Evolutionary conservation across 2,888 invertebrate species (phyloP).

Genomic region (Sesia apiformis): DNA sequence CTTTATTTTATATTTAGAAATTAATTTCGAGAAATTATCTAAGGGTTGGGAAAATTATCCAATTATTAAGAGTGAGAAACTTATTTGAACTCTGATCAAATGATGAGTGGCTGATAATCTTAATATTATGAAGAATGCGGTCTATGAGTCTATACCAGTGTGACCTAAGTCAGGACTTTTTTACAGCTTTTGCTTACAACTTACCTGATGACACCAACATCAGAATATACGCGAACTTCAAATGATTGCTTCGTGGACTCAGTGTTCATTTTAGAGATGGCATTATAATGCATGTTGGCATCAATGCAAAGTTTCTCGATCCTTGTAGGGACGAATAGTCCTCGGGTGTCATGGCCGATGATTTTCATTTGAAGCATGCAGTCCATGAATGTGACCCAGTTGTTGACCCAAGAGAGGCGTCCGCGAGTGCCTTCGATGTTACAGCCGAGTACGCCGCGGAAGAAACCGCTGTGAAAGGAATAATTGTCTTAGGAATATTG

Average conservation of each 20-base stretch:
- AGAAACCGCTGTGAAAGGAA: conserved; percentile 59
- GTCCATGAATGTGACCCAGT: conserved; percentile 93
- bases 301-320: conserved; percentile 82
- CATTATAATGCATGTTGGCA: conserved; percentile 74
- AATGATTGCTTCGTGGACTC: conserved; percentile 56
- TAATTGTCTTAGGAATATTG: conserved; percentile 11
- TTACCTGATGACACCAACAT: conserved; percentile 66
- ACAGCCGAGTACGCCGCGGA: conserved; percentile 74
- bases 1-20: too few relatives aligned
- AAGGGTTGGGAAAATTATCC: too few relatives aligned
- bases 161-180: too few relatives aligned
- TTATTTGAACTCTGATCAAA: too few relatives aligned
- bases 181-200: neutral
- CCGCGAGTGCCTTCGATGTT: conserved; percentile 68
- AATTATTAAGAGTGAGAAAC: too few relatives aligned
- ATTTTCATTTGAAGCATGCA: conserved; percentile 90
- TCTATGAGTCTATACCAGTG: neutral
- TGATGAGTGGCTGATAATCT: too few relatives aligned
- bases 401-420: conserved; percentile 80
- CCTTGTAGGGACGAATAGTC: conserved; percentile 83
- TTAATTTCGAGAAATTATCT: too few relatives aligned
- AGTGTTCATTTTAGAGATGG: conserved; percentile 62
- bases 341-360: conserved; percentile 79
- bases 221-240: conserved; percentile 60
- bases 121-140: neutral